Conservation (phyloP, 2,797 vertebrate genomes). For the Podarcis lilfordi region DNA sequence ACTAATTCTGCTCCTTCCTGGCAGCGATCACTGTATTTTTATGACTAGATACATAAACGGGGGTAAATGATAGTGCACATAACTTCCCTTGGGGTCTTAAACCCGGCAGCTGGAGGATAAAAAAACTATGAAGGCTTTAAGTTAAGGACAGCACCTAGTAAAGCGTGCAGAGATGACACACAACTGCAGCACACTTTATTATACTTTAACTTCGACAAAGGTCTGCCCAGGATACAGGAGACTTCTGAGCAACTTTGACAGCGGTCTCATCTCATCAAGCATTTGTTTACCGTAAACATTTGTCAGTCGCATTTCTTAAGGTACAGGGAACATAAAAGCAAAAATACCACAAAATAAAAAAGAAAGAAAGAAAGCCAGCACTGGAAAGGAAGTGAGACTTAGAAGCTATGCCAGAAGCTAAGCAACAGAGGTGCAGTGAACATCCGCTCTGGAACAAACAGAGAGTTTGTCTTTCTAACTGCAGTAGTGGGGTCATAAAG, state of each 20-base stretch:
- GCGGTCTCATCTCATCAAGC: background rate
- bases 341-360: background rate
- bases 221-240: background rate
- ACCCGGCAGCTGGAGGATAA: conserved; percentile 4
- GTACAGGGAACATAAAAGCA: background rate
- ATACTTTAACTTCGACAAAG: background rate
- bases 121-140: conserved; percentile 24
- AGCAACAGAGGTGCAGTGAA: background rate
- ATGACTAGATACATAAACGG: accelerated
- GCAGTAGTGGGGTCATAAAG: too few species aligned
- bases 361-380: background rate
- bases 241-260: too few species aligned
- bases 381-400: background rate
- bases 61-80: background rate
- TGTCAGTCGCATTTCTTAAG: background rate
- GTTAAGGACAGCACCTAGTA: background rate
- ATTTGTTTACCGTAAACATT: background rate
- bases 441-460: background rate
- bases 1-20: conserved; percentile 4
- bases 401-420: background rate
- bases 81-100: conserved; percentile 8
- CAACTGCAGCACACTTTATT: background rate
- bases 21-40: background rate
- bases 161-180: background rate
- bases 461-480: too few species aligned